Evolutionary conservation across 2,113 vertebrate species (phyloP).

Genomic region (Enhydra lutris): DNA sequence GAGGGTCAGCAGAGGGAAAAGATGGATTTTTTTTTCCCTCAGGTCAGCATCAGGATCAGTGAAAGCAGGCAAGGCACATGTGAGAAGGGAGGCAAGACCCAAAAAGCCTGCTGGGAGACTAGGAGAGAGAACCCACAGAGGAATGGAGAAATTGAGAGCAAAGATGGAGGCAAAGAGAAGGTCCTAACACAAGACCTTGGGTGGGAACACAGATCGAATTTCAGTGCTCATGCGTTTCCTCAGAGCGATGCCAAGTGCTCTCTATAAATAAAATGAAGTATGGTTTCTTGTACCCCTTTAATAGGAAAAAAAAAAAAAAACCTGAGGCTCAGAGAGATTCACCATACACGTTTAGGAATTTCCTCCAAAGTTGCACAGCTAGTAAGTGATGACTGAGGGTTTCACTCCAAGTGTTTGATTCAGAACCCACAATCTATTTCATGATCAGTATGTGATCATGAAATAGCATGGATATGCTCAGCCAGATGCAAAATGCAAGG

Average conservation of each 20-base stretch:
- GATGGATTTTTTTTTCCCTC: neutral
- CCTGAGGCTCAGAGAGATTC: neutral
- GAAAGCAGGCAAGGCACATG: neutral
- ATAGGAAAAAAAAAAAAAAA: neutral
- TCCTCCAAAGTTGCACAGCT: neutral
- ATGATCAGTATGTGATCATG: no score
- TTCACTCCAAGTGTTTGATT: neutral
- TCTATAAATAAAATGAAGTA: neutral
- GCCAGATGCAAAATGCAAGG: neutral
- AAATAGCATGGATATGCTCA: neutral
- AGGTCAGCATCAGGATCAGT: neutral
- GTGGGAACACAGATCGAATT: fast-evolving
- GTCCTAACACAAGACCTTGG: fast-evolving
- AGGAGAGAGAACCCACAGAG: neutral
- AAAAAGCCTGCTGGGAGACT: no score
- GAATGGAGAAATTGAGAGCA: neutral
- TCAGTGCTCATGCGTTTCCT: neutral
- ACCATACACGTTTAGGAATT: neutral
- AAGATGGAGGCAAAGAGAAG: neutral
- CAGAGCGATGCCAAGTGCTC: neutral
- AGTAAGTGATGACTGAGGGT: neutral
- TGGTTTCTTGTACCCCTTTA: neutral
- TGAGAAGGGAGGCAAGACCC: neutral
- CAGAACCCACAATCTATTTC: neutral
- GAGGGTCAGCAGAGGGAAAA: neutral